Conservation (phyloP, 2,888 invertebrate genomes). For the Drosophila pullipes region DNA sequence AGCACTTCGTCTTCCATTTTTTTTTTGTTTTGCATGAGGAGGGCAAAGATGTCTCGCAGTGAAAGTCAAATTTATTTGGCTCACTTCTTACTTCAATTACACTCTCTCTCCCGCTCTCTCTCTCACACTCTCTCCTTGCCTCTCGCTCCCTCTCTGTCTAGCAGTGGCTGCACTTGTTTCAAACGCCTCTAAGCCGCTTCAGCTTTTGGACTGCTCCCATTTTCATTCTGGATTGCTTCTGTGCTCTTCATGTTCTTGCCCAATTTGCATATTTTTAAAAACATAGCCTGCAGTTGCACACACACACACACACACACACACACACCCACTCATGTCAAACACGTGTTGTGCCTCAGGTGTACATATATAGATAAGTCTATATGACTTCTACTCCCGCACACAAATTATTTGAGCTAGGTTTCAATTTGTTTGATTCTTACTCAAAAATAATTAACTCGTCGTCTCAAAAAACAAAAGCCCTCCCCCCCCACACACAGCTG, state of each 20-base stretch:
- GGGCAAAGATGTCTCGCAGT: constrained; percentile 23
- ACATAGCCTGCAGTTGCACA: constrained; percentile 12
- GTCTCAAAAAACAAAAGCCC: neutral
- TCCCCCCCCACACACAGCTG: constrained; percentile 2
- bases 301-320: constrained; percentile 10
- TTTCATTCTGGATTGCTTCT: constrained; percentile 10
- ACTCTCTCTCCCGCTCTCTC: neutral
- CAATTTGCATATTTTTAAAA: constrained; percentile 66
- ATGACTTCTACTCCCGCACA: neutral
- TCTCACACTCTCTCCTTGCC: too few relatives aligned
- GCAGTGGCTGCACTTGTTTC: constrained; percentile 13
- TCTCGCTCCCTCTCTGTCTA: too few relatives aligned
- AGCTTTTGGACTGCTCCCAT: constrained; percentile 1
- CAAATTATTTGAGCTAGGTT: constrained; percentile 14
- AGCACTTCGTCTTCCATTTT: constrained; percentile 23
- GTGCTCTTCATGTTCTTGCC: constrained; percentile 15
- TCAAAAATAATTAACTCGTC: constrained; percentile 26
- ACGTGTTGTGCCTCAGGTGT: constrained; percentile 42
- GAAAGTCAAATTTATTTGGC: constrained; percentile 48
- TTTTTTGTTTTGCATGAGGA: constrained; percentile 2
- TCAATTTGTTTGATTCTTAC: neutral
- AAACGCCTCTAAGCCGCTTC: constrained; percentile 21
- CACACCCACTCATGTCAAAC: constrained; percentile 12
- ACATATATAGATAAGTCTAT: constrained; percentile 16
- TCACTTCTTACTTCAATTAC: constrained; percentile 31